Evolutionary conservation across 2,797 vertebrate species (phyloP).

Genomic region (Ispidina lecontei): DNA sequence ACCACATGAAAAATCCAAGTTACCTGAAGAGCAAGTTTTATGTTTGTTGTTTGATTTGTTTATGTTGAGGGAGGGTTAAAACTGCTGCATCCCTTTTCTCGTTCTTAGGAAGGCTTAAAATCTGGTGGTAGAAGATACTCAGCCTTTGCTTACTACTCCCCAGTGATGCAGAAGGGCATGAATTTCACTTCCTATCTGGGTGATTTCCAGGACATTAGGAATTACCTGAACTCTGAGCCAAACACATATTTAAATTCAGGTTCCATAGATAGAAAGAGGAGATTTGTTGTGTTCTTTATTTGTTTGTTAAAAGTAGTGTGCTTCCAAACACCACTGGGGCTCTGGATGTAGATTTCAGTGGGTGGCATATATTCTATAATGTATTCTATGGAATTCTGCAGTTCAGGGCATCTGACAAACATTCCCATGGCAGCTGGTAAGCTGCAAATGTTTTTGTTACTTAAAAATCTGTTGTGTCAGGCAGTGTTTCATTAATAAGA

Average conservation of each 20-base stretch:
- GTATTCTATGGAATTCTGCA: neutral
- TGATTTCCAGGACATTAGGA: neutral
- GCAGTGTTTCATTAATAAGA: slow-evolving; percentile 21
- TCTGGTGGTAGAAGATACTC: neutral
- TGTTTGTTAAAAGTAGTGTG: neutral
- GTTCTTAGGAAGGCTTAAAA: neutral
- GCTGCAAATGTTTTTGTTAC: neutral
- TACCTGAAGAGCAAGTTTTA: neutral
- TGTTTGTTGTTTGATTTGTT: neutral
- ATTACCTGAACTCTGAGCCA: neutral
- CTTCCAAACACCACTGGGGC: neutral
- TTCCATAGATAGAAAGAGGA: neutral
- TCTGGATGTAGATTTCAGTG: neutral
- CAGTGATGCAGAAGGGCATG: neutral
- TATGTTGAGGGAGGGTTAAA: neutral
- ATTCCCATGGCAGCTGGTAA: neutral
- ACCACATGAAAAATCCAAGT: neutral
- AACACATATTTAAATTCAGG: neutral
- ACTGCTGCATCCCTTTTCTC: neutral
- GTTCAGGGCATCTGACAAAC: neutral
- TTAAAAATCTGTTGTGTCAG: neutral
- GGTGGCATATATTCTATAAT: neutral
- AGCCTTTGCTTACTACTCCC: neutral
- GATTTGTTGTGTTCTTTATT: neutral
- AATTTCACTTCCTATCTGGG: neutral